Conservation (phyloP, 2,888 invertebrate genomes). For the Anthophora plumipes region DNA sequence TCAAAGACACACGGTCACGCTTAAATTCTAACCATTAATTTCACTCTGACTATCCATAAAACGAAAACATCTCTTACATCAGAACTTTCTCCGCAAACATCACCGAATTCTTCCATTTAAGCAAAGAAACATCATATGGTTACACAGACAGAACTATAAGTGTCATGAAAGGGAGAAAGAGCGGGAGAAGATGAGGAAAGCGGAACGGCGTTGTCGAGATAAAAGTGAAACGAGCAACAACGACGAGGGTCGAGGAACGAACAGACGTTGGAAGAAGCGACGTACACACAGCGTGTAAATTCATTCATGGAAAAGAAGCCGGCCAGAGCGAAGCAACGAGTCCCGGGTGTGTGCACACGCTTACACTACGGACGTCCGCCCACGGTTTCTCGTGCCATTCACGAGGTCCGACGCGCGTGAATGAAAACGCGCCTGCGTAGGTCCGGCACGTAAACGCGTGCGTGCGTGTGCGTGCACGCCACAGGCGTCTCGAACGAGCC, state of each 20-base stretch:
- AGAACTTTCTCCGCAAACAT: no score
- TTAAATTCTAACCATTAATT: no score
- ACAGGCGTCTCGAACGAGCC: constrained; percentile 8
- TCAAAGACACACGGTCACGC: no score
- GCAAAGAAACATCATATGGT: no score
- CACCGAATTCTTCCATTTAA: no score
- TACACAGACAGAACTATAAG: neutral
- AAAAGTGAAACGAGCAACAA: constrained; percentile 13
- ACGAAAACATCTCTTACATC: no score
- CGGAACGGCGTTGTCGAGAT: neutral
- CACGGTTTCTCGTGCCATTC: constrained; percentile 77
- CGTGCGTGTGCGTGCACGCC: constrained; percentile 13
- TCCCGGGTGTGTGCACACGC: constrained; percentile 11
- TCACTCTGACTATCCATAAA: no score
- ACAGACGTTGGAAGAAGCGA: constrained; percentile 38
- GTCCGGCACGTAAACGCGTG: constrained; percentile 37
- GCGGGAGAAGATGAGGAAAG: neutral
- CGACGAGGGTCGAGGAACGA: neutral
- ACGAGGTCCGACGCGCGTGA: constrained; percentile 67
- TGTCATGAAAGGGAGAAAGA: neutral
- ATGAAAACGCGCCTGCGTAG: constrained; percentile 73
- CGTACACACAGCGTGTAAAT: constrained; percentile 68
- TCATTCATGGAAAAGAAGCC: constrained; percentile 78
- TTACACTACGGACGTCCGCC: constrained; percentile 74
- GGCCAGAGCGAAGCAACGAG: constrained; percentile 27